A percentile compares a stretch with the other conserved stretches of the same genome.
Conservation (phyloP, 2,113 vertebrate species). For the Poecile atricapillus region DNA sequence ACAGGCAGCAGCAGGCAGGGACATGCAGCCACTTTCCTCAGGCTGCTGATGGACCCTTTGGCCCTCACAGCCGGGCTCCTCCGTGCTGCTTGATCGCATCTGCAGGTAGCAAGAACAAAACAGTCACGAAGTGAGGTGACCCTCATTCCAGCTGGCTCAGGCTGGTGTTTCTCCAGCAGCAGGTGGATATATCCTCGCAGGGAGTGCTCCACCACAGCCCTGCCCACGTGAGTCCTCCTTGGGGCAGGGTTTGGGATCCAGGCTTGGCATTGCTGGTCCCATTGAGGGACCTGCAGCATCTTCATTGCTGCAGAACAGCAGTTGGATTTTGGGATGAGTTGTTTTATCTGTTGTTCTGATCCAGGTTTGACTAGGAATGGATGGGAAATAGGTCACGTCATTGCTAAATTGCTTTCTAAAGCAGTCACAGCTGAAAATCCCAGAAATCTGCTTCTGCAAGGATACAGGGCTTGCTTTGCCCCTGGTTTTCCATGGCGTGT, state of each 20-base stretch:
- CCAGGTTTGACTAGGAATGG: not conserved
- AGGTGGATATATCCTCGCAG: not conserved
- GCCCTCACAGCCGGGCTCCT: fast-evolving
- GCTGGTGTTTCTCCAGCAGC: conserved; percentile 11
- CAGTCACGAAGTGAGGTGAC: not conserved
- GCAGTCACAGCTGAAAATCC: not conserved
- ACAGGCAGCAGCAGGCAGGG: not conserved
- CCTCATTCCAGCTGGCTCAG: fast-evolving
- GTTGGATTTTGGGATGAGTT: not conserved
- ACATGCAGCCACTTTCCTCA: fast-evolving
- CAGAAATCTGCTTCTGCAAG: not conserved
- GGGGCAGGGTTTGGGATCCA: not conserved
- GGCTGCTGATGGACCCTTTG: not conserved
- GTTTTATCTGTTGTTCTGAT: not conserved
- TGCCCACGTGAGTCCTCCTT: not conserved
- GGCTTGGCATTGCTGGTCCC: not conserved
- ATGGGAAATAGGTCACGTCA: not conserved
- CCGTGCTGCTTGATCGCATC: fast-evolving
- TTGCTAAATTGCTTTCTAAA: not conserved
- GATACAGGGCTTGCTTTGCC: not conserved
- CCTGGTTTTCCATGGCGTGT: fast-evolving
- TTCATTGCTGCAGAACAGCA: fast-evolving
- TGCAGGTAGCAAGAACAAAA: not conserved
- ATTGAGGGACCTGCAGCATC: fast-evolving
- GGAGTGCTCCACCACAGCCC: fast-evolving